Percentiles rank a stretch among this genome's conserved stretches.
phyloP scores from a whole-genome alignment of 2,888 invertebrate genomes.

The Nasonovia ribisnigri region DNA sequence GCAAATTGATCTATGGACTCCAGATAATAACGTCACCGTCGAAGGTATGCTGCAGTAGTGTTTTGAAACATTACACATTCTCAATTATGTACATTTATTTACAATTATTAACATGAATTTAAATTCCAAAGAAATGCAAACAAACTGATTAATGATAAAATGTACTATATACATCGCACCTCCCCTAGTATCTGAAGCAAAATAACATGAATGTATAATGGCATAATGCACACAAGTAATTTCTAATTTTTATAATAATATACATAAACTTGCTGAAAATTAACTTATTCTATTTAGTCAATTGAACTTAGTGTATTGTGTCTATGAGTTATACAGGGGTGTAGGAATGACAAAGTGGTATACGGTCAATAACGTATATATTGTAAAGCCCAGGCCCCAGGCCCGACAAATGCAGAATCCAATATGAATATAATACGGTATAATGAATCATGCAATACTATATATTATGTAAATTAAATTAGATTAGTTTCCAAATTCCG shows the following conservation, averaged over 20 bases:
- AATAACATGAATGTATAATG: background rate
- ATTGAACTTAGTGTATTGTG: background rate
- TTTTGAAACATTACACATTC: background rate
- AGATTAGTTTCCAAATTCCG: background rate
- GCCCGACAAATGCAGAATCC: background rate
- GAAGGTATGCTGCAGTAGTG: constrained; percentile 26
- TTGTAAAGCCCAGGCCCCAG: too few species aligned
- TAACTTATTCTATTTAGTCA: background rate
- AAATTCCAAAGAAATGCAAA: background rate
- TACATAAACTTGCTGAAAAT: background rate
- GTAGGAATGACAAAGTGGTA: too few species aligned
- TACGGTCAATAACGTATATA: background rate
- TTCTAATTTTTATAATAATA: too few species aligned
- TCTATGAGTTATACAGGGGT: background rate
- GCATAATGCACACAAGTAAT: background rate
- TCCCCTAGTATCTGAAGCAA: background rate
- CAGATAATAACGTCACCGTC: background rate
- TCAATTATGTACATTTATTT: too few species aligned
- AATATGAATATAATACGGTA: background rate
- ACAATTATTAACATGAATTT: background rate
- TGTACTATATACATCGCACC: background rate
- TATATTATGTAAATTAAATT: background rate
- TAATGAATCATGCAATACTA: background rate
- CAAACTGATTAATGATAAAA: background rate
- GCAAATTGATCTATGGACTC: constrained; percentile 51